Percentiles rank a stretch among this genome's conserved stretches.
Conservation (phyloP, 2,888 invertebrate species). For the Tillus elongatus region DNA sequence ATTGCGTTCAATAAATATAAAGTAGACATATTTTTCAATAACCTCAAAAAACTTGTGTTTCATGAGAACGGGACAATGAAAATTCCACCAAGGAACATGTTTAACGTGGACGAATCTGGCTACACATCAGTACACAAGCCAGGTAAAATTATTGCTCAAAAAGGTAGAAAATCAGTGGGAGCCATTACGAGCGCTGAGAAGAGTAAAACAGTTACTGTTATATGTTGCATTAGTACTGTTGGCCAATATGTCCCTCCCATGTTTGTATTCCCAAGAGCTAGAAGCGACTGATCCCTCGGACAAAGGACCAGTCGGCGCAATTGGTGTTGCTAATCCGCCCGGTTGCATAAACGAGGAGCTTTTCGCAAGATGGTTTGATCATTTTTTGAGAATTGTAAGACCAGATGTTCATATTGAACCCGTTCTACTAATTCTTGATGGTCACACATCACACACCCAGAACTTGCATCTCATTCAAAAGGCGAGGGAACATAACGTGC, state of each 20-base stretch:
- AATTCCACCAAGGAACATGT: conserved; percentile 11
- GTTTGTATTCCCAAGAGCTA: conserved; percentile 8
- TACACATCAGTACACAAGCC: not conserved
- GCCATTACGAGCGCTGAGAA: conserved; percentile 10
- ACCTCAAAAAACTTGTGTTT: not conserved
- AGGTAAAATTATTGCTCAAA: conserved; percentile 11
- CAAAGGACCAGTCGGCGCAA: conserved; percentile 10
- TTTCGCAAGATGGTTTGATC: conserved; percentile 9
- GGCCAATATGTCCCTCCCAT: conserved; percentile 4
- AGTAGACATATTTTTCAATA: conserved; percentile 3
- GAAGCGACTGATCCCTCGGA: conserved; percentile 7
- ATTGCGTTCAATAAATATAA: conserved; percentile 9
- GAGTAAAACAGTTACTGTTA: conserved; percentile 7
- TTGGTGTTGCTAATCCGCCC: conserved; percentile 9
- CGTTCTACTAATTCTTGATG: conserved; percentile 4
- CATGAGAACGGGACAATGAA: conserved; percentile 1
- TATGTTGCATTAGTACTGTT: conserved; percentile 8
- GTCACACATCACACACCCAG: conserved; percentile 9
- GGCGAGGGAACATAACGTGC: not conserved
- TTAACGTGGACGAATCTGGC: conserved; percentile 12
- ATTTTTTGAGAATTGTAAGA: conserved; percentile 9
- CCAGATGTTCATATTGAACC: conserved; percentile 7
- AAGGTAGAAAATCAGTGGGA: conserved; percentile 10
- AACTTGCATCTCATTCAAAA: conserved; percentile 5
- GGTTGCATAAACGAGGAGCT: conserved; percentile 12